Evolutionary conservation across 1,140 invertebrate species (phyloP), one percentile per base, ranked within the genome.

Genomic region (Eubasilissa regina): DNA sequence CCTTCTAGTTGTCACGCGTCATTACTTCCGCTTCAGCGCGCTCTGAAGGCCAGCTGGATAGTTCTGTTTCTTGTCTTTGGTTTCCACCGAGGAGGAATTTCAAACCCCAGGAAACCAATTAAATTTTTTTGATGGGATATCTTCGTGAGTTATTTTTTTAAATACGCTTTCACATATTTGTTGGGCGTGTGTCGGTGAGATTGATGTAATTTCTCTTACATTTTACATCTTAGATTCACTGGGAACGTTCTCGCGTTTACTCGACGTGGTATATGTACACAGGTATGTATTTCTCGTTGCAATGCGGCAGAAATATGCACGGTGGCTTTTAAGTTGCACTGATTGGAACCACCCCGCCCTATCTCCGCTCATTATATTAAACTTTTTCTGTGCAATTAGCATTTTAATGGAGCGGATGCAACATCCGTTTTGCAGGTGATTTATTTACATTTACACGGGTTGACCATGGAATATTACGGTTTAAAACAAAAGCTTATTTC

Each of bases 1-100:
- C 64, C 64, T 68, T 68, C 64, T 47, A 43, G 43, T 68, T 68
- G 64, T 19, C 64, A 68, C 64, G 64, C 64, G 64, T 68, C 64
- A 45, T 47, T 68, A 43, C 64, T 68, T 68, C 64, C 64, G 64
- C 35, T 44, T 47, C 44, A 4, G 62, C 35, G 35, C 43, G 44
- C 35, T 47, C 64, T 15, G n/a, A 68, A 19, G 62, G 25, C 43
- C 17, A 0, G 62, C 13, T 12, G 48, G 48, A 51, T 3, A 51
- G 1, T 12, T 13, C 48, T 3, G 8, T 1, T 8, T 35, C 25
- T 35, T 1, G 25, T 35, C 25, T 35, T 6, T 6, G 25, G 25
- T 6, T 35, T 35, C 25, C 25, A 3, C 6, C 25, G 1, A 35
- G n/a, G 25, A 35, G 48, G 48, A 4, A 51, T 15, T 51, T 8